Evolutionary conservation across 2,888 invertebrate genomes (phyloP).

Genomic region (Nemapogon koenigi): DNA sequence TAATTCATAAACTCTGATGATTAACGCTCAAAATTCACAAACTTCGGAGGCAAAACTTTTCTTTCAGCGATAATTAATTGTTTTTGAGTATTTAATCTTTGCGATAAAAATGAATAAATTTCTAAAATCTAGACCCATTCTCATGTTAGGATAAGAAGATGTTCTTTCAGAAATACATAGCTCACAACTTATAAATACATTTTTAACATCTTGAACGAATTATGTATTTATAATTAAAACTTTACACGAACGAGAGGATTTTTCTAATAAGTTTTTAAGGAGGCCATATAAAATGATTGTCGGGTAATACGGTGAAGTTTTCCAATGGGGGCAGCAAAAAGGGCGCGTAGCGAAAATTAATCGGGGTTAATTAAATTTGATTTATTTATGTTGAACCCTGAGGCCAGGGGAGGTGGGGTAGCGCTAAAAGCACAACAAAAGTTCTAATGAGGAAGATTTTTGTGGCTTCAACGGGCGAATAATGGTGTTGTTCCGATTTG

Average conservation of each 20-base stretch:
- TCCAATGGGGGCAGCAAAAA: constrained; percentile 2
- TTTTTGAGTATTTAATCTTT: no score
- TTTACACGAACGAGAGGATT: constrained; percentile 3
- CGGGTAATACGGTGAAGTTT: constrained; percentile 3
- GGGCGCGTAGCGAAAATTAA: constrained; percentile 51
- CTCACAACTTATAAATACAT: no score
- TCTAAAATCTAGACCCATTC: no score
- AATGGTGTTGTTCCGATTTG: constrained; percentile 52
- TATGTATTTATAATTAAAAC: no score
- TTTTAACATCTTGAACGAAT: no score
- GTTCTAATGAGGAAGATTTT: constrained; percentile 57
- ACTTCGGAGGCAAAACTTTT: no score
- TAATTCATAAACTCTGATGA: no score
- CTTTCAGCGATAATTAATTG: no score
- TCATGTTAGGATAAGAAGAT: no score
- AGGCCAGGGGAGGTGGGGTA: constrained; percentile 20
- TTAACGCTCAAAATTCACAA: no score
- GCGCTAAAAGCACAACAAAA: constrained; percentile 54
- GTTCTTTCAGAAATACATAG: no score
- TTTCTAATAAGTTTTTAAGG: constrained; percentile 3
- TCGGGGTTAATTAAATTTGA: constrained; percentile 65
- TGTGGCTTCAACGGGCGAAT: constrained; percentile 47
- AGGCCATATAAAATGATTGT: constrained; percentile 5
- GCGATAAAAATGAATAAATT: no score
- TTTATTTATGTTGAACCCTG: constrained; percentile 54